Base-by-base conservation (phyloP, 2,888 invertebrate species). In the Polymixis flavicincta region DNA sequence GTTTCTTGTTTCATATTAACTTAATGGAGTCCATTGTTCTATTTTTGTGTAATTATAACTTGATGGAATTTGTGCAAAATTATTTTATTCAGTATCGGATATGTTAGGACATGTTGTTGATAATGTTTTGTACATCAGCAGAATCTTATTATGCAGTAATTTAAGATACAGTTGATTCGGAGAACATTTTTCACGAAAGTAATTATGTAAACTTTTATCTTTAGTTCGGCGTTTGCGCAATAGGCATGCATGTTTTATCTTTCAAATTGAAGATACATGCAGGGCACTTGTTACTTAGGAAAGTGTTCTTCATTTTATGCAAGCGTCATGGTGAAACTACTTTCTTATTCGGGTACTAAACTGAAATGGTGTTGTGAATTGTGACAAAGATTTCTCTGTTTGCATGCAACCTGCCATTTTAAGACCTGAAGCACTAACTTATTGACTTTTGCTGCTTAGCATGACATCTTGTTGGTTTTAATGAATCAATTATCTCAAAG, bases 1-100 rank as follows among this genome's bases (percentile, higher is more conserved):
- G 75, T 84, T 90, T 91, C 91, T 92, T 90, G 81, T 84, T 82
- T 68, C 75, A 52, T 76, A 78, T 84, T 74, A 85, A 75, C 65
- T 74, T 90, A 91, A 91, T 91, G 90, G 87, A 87, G 61, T 88
- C 89, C 81, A 89, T 92, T 92, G 92, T 83, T 85, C 80, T 80
- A 70, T 67, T 91, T 91, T 92, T 88, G 85, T 89, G 84, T 85
- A 89, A 89, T 91, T 90, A 87, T 82, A 83, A 87, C 81, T 85
- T 91, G 89, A 92, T 92, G 87, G 88, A 68, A 82, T 89, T 87
- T 89, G 89, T 91, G 90, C 83, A 89, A 90, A 90, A 86, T 82
- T 68, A 42, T 88, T 89, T 88, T 88, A 87, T 85, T 86, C 74
- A 66, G 77, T 55, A 78, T 83, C 71, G 69, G 48, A 28, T 77